Conservation (phyloP, 2,113 vertebrate species). For the Coryphaenoides rupestris region DNA sequence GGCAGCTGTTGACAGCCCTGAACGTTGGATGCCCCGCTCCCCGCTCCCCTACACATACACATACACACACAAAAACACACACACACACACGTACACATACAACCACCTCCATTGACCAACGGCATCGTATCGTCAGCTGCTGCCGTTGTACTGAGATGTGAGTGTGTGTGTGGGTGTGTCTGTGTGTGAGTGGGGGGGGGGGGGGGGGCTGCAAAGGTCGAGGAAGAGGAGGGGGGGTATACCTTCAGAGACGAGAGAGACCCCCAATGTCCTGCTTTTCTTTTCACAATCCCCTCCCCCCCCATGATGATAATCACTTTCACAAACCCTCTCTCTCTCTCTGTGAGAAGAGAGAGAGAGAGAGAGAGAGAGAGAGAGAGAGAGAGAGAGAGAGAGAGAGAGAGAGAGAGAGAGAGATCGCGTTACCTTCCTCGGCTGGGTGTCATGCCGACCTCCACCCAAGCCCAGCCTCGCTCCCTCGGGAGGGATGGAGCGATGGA, state of each 20-base stretch:
- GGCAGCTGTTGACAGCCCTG: slow-evolving; percentile 75
- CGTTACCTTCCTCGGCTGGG: slow-evolving; percentile 47
- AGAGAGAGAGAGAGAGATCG: slow-evolving; percentile 45
- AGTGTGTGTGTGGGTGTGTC: no score
- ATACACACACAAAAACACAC: neutral
- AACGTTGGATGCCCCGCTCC: slow-evolving; percentile 47
- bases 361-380: slow-evolving; percentile 25
- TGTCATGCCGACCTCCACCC: slow-evolving; percentile 26
- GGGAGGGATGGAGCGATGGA: no score
- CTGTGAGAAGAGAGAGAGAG: slow-evolving; percentile 40
- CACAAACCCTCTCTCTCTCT: no score
- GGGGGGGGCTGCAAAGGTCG: slow-evolving; percentile 44
- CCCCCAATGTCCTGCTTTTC: slow-evolving; percentile 44
- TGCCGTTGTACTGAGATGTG: slow-evolving; percentile 18
- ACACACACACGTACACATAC: neutral
- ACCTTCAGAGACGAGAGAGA: slow-evolving; percentile 52
- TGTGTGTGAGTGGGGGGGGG: slow-evolving; percentile 25
- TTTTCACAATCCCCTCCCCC: slow-evolving; percentile 57
- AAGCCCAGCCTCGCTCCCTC: slow-evolving; percentile 34
- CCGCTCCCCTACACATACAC: slow-evolving; percentile 22
- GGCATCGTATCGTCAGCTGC: slow-evolving; percentile 66
- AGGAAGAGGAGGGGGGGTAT: slow-evolving; percentile 31
- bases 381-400: slow-evolving; percentile 36
- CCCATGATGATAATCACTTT: slow-evolving; percentile 73
- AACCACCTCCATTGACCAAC: slow-evolving; percentile 35